These are phyloP conservation scores for Blomia tropicalis DNA, from an alignment of 2,888 invertebrate genomes.

Conservation along the genomic window DNA sequence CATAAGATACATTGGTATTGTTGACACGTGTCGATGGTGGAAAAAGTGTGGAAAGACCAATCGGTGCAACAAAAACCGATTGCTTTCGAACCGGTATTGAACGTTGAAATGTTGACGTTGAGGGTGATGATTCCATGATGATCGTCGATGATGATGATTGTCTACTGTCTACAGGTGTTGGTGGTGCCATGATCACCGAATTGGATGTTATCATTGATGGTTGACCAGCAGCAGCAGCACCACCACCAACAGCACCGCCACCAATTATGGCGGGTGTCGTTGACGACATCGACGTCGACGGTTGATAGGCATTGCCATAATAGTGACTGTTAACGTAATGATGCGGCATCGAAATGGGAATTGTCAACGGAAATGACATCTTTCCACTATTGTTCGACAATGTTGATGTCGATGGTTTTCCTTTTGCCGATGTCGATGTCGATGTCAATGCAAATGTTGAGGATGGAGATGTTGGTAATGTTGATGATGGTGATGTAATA, in stretches of 20 bases:
- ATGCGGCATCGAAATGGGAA: constrained; percentile 1
- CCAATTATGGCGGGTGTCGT: too few relatives aligned
- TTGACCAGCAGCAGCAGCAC: not conserved
- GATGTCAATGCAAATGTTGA: too few relatives aligned
- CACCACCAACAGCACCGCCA: not conserved
- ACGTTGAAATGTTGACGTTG: not conserved
- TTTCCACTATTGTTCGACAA: too few relatives aligned
- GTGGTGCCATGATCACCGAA: not conserved
- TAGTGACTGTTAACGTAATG: constrained; percentile 8
- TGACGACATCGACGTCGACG: not conserved
- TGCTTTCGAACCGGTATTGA: constrained; percentile 23
- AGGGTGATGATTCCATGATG: not conserved
- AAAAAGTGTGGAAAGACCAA: constrained; percentile 16
- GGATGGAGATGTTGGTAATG: not conserved
- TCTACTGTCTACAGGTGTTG: not conserved
- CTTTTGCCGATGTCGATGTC: too few relatives aligned
- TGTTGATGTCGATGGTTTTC: too few relatives aligned
- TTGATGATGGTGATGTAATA: too few relatives aligned
- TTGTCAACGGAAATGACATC: constrained; percentile 3
- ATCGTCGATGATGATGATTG: not conserved
- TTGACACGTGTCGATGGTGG: not conserved
- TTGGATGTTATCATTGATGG: not conserved
- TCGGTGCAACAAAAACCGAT: constrained; percentile 26
- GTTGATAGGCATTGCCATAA: not conserved
- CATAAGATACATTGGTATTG: not conserved